Evolutionary conservation across 2,888 invertebrate species (phyloP).

Genomic region (Fragum sueziense): DNA sequence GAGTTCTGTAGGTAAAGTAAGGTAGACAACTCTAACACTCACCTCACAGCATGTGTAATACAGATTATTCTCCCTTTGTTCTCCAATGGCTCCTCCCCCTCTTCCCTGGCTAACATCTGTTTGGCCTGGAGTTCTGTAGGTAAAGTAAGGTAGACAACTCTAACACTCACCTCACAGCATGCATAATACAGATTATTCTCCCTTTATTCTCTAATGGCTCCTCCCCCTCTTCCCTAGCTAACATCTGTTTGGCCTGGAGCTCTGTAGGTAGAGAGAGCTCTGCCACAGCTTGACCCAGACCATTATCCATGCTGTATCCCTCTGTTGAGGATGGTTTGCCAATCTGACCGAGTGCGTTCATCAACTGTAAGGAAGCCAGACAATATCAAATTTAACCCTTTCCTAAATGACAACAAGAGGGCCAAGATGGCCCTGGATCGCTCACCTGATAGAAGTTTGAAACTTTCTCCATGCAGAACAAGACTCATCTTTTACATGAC

Average conservation of each 20-base stretch:
- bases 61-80: slow-evolving; percentile 87
- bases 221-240: slow-evolving; percentile 82
- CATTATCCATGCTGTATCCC: slow-evolving; percentile 87
- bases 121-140: slow-evolving; percentile 88
- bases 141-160: neutral
- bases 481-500: too few species aligned
- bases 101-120: slow-evolving; percentile 82
- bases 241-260: slow-evolving; percentile 86
- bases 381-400: too few species aligned
- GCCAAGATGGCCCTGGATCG: too few species aligned
- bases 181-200: slow-evolving; percentile 94
- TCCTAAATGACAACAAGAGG: too few species aligned
- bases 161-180: slow-evolving; percentile 85
- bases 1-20: slow-evolving; percentile 84
- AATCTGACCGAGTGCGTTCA: slow-evolving; percentile 91
- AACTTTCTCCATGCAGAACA: too few species aligned
- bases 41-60: too few species aligned
- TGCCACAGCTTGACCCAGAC: slow-evolving; percentile 93
- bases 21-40: slow-evolving; percentile 91
- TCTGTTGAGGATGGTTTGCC: slow-evolving; percentile 86
- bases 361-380: too few species aligned
- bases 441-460: too few species aligned
- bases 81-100: slow-evolving; percentile 79
- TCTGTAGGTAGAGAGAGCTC: slow-evolving; percentile 92
- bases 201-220: slow-evolving; percentile 86